Base-by-base conservation (phyloP, 2,888 invertebrate genomes). In the Actias luna region DNA sequence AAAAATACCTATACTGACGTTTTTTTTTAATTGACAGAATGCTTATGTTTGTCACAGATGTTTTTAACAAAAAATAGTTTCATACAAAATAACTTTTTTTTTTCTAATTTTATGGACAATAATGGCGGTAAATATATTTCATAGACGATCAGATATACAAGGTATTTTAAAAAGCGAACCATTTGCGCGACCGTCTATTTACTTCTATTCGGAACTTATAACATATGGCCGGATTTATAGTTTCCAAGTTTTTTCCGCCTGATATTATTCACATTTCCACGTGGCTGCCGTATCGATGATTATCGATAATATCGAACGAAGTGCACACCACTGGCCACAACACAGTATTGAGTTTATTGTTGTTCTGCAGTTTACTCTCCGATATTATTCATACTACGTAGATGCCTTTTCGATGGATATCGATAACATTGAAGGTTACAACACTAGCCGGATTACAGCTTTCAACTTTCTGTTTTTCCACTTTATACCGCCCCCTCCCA, bases 401-500 rank as follows among this genome's bases (percentile, higher is more conserved):
- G 46, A 50, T 12, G 22, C 25, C 46, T 50, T 22, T 12, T 4
- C 12, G 46, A 50, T 25, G 12, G 1, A 39, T 52, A 52, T 52
- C 52, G 63, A 63, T 31, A 14, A 52, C 31, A 39, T 29, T 18
- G 36, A 29, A 46, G 25, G 58, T 29, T 22, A 42, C 52, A 63
- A 52, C 59, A 59, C 59, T 55, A 16, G 63, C 39, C 55, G 29
- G 35, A 62, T 46, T 31, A 60, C 64, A 59, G 61, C 66, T 75
- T 88, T 79, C 88, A 70, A 82, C 86, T 80, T 86, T 88, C 66
- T 80, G n/a, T n/a, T n/a, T 81, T 35, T 77, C 82, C 1, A 82
- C 81, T 36, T 90, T 91, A 10, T 93, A 94, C 94, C 70, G 94
- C 94, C 68, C 94, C 94, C 71, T 94, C 94, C 94, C 94, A 94